Percentiles rank a stretch among this genome's conserved stretches.
phyloP scores from a whole-genome alignment of 2,888 invertebrate genomes.

The Drosophila melanocephala region DNA sequence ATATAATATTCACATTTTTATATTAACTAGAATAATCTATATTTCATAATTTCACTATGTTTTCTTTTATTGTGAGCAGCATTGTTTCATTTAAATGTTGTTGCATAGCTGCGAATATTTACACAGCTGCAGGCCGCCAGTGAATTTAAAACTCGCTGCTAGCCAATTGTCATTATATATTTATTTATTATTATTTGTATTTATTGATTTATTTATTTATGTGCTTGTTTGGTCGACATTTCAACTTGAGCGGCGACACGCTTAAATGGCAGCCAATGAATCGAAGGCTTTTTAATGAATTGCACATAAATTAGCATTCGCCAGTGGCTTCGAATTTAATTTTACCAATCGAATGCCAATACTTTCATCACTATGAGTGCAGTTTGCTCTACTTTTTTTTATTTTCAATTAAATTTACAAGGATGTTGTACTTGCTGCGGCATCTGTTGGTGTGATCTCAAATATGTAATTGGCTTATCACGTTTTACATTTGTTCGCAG shows the following conservation, averaged over 20 bases:
- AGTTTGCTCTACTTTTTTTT: constrained; percentile 1
- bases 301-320: constrained; percentile 65
- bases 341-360: constrained; percentile 13
- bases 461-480: constrained; percentile 56
- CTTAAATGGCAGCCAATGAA: constrained; percentile 69
- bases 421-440: constrained; percentile 8
- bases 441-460: constrained; percentile 18
- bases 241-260: constrained; percentile 29
- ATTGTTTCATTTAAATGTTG: constrained; percentile 1
- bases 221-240: constrained; percentile 31
- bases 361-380: constrained; percentile 2
- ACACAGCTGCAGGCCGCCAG: background rate
- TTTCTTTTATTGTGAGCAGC: constrained; percentile 4
- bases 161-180: constrained; percentile 7
- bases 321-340: constrained; percentile 55
- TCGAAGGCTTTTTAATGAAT: constrained; percentile 73
- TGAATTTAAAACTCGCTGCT: background rate
- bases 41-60: constrained; percentile 16
- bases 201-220: constrained; percentile 47
- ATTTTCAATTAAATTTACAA: constrained; percentile 65
- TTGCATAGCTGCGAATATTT: constrained; percentile 5
- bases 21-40: constrained; percentile 2
- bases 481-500: constrained; percentile 21
- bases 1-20: constrained; percentile 14
- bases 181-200: constrained; percentile 17